phyloP scores from a whole-genome alignment of 2,113 vertebrate species.

The Lagopus muta region DNA sequence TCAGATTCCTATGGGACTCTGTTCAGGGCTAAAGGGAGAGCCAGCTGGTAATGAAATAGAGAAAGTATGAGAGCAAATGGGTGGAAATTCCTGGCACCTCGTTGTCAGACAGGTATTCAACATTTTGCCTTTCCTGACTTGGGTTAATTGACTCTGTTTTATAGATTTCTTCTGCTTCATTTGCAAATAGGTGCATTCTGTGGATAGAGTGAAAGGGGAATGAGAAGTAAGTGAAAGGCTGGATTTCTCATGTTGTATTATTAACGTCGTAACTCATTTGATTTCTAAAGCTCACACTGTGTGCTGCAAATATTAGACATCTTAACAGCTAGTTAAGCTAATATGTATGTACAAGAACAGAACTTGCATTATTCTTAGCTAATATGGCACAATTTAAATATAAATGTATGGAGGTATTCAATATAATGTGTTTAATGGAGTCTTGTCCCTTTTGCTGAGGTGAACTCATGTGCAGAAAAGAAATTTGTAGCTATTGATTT shows the following conservation, averaged over 20 bases:
- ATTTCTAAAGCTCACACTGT: not conserved
- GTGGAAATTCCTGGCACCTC: not conserved
- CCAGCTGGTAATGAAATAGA: not conserved
- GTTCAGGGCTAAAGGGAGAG: not conserved
- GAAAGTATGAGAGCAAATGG: not conserved
- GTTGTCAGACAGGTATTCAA: not conserved
- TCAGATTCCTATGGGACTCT: not conserved
- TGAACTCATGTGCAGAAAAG: not conserved
- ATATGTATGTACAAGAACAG: not conserved
- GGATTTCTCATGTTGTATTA: not conserved
- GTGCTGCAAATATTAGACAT: not conserved
- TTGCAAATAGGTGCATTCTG: not conserved
- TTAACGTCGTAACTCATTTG: not conserved
- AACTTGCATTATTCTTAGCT: slow-evolving; percentile 10
- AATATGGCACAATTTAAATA: not conserved
- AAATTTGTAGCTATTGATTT: not conserved
- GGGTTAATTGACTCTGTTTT: not conserved
- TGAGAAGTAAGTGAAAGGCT: not conserved
- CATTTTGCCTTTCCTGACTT: not conserved
- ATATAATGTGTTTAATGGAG: not conserved
- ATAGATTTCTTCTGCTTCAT: not conserved
- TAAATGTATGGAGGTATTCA: not conserved
- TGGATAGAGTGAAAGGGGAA: not conserved
- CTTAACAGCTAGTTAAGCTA: slow-evolving; percentile 14
- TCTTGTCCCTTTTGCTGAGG: not conserved